phyloP scores from a whole-genome alignment of 2,797 vertebrate species.

The Etheostoma perlongum region DNA sequence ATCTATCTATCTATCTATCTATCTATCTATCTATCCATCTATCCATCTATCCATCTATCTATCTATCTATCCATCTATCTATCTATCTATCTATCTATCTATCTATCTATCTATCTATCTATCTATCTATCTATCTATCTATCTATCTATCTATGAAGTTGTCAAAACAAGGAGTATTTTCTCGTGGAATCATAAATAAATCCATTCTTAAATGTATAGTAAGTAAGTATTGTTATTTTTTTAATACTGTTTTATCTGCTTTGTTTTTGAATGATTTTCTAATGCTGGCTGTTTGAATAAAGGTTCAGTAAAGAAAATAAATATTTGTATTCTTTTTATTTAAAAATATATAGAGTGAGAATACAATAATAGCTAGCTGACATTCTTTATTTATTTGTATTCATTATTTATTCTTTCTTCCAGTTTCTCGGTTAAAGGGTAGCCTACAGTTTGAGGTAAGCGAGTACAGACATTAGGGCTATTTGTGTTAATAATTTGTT shows the following conservation, averaged over 20 bases:
- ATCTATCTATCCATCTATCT: too few relatives aligned
- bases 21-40: too few relatives aligned
- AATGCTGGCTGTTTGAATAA: neutral
- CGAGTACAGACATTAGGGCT: neutral
- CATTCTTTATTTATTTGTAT: neutral
- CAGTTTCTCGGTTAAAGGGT: neutral
- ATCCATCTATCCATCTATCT: too few relatives aligned
- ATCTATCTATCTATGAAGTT: neutral
- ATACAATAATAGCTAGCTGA: neutral
- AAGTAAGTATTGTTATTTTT: neutral
- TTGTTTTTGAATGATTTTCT: neutral
- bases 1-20: too few relatives aligned
- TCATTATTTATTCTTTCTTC: neutral
- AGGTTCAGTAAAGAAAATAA: neutral
- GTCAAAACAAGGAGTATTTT: neutral
- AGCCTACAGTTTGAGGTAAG: neutral
- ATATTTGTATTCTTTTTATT: neutral
- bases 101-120: too few relatives aligned
- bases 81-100: too few relatives aligned
- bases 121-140: too few relatives aligned
- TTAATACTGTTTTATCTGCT: neutral
- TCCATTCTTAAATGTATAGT: neutral
- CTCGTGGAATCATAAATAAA: neutral
- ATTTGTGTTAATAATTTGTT: slow-evolving; percentile 6
- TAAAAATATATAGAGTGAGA: neutral